phyloP scores from a whole-genome alignment of 30 jellyfish, hydroid and myxozoan species.

The Mastigias papua region DNA sequence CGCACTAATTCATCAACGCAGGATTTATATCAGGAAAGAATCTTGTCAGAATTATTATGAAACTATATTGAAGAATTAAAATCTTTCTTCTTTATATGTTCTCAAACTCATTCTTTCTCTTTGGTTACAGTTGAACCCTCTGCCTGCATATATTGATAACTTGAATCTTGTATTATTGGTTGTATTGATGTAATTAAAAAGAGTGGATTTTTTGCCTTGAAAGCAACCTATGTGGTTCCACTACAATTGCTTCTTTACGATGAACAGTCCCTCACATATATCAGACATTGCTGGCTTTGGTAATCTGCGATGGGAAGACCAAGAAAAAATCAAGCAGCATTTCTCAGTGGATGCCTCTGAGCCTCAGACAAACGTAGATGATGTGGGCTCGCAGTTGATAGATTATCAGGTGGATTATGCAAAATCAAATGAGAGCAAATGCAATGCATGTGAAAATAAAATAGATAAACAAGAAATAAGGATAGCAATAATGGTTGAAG shows the following conservation, averaged over 20 bases:
- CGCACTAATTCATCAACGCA: no score
- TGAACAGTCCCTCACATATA: slow-evolving; percentile 35
- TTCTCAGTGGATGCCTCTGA: slow-evolving; percentile 42
- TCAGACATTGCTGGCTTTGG: slow-evolving; percentile 80
- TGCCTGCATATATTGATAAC: no score
- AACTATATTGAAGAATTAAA: no score
- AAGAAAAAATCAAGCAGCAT: slow-evolving; percentile 58
- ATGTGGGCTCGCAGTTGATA: slow-evolving; percentile 24
- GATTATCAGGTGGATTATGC: slow-evolving; percentile 83
- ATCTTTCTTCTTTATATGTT: no score
- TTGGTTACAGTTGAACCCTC: no score
- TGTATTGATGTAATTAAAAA: no score
- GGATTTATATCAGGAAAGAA: no score
- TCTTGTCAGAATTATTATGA: no score
- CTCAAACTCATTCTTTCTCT: no score
- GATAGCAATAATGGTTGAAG: slow-evolving; percentile 80
- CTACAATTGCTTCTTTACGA: slow-evolving; percentile 75
- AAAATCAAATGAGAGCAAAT: slow-evolving; percentile 84
- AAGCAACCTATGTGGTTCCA: slow-evolving; percentile 95
- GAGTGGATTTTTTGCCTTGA: not conserved
- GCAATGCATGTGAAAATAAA: slow-evolving; percentile 84
- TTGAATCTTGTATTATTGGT: no score
- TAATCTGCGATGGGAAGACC: slow-evolving; percentile 92
- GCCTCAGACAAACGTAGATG: slow-evolving; percentile 31
- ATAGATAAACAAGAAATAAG: slow-evolving; percentile 76